Conservation (phyloP, 1,140 invertebrate species). For the Plutomurus gul region DNA sequence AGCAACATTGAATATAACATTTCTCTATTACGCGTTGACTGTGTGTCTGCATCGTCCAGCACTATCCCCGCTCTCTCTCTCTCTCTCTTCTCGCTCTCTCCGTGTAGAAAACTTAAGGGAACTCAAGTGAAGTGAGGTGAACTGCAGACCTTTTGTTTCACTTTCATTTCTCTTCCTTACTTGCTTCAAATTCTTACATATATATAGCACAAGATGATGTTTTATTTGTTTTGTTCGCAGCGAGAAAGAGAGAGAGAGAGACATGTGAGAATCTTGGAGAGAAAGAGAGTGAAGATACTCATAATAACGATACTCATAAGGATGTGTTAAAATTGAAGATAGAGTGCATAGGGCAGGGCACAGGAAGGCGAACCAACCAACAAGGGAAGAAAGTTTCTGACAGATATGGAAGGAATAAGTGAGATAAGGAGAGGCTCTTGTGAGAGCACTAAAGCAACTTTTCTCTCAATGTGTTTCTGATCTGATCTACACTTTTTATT, state of each 20-base stretch:
- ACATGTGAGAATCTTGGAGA: too few relatives aligned
- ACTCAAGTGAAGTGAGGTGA: too few relatives aligned
- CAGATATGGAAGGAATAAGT: neutral
- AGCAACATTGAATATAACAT: neutral
- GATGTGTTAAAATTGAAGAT: too few relatives aligned
- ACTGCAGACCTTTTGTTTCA: neutral
- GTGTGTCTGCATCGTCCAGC: neutral
- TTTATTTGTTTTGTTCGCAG: too few relatives aligned
- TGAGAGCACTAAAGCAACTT: neutral
- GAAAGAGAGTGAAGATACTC: too few relatives aligned
- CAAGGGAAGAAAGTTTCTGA: constrained; percentile 1
- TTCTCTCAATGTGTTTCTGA: neutral
- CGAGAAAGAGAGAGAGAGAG: too few relatives aligned
- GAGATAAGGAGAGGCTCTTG: neutral
- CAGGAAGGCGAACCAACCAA: neutral
- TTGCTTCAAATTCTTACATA: neutral
- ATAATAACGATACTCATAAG: too few relatives aligned
- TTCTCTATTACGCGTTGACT: neutral
- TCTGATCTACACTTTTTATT: neutral
- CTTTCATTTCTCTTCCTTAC: neutral
- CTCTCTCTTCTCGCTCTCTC: too few relatives aligned
- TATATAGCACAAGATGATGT: neutral
- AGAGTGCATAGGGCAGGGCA: neutral
- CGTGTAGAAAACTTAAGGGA: too few relatives aligned
- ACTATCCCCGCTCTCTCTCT: neutral